Evolutionary conservation across 2,113 vertebrate species (phyloP).

Genomic region (Archilochus colubris): DNA sequence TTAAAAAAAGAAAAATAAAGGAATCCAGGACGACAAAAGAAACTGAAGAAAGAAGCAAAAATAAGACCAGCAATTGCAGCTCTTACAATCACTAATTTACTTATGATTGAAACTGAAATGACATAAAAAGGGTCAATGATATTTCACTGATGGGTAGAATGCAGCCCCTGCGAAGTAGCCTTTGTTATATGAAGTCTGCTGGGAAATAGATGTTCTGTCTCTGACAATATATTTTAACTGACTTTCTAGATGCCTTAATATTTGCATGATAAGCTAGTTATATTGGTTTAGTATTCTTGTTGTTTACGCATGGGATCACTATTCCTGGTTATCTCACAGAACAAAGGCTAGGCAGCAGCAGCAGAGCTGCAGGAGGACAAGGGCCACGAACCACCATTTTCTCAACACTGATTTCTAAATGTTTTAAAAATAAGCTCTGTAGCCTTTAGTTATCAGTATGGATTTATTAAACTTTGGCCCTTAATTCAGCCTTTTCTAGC

Average conservation of each 20-base stretch:
- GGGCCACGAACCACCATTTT: conserved; percentile 76
- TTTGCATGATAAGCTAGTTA: conserved; percentile 99
- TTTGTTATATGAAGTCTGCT: conserved; percentile 92
- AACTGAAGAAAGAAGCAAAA: conserved; percentile 80
- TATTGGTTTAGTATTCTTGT: conserved; percentile 89
- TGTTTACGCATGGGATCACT: conserved; percentile 91
- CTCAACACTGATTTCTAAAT: conserved; percentile 79
- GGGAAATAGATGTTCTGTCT: conserved; percentile 98
- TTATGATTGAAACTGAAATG: conserved; percentile 79
- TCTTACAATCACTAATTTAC: conserved; percentile 84
- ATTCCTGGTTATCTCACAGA: conserved; percentile 89
- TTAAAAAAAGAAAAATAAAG: conserved; percentile 50
- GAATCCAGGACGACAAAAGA: conserved; percentile 67
- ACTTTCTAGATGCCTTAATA: conserved; percentile 99
- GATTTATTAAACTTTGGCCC: conserved; percentile 82
- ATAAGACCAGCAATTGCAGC: conserved; percentile 85
- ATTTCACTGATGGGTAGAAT: conserved; percentile 86
- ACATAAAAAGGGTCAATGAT: conserved; percentile 81
- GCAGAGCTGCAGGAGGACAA: conserved; percentile 74
- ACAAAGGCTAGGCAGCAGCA: conserved; percentile 80
- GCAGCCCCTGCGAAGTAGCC: conserved; percentile 88
- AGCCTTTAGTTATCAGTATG: conserved; percentile 81
- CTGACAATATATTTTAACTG: conserved; percentile 87
- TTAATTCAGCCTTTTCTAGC: conserved; percentile 79
- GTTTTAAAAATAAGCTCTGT: conserved; percentile 76